phyloP scores from a whole-genome alignment of 2,888 invertebrate genomes.

The Lomographa bimaculata region DNA sequence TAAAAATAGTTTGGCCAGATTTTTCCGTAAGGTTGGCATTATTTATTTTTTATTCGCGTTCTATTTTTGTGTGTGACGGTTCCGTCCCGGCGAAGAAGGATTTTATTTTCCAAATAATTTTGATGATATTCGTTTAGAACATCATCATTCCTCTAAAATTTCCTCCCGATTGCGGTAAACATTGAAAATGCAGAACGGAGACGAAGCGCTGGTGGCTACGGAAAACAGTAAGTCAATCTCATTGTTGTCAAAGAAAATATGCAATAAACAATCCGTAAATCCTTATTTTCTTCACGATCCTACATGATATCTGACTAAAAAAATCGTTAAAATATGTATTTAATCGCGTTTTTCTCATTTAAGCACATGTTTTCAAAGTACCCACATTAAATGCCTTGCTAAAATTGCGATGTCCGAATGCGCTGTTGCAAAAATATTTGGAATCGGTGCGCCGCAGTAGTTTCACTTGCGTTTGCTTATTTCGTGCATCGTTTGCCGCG shows the following conservation, averaged over 20 bases:
- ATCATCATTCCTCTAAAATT: slow-evolving; percentile 50
- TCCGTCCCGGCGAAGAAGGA: slow-evolving; percentile 66
- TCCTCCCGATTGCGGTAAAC: slow-evolving; percentile 67
- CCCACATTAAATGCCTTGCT: slow-evolving; percentile 53
- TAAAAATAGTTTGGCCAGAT: no score
- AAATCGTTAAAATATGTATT: slow-evolving; percentile 28
- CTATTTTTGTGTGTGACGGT: slow-evolving; percentile 84
- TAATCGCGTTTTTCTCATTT: slow-evolving; percentile 22
- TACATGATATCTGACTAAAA: slow-evolving; percentile 37
- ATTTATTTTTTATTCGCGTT: slow-evolving; percentile 81
- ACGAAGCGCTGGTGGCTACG: slow-evolving; percentile 61
- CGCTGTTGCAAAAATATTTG: slow-evolving; percentile 36
- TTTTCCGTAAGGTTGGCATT: no score
- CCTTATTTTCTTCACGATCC: slow-evolving; percentile 59
- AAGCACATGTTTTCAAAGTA: slow-evolving; percentile 54
- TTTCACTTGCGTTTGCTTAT: slow-evolving; percentile 66
- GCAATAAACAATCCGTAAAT: slow-evolving; percentile 59
- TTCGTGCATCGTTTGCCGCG: slow-evolving; percentile 68
- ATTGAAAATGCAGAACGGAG: slow-evolving; percentile 79
- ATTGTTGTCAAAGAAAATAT: slow-evolving; percentile 62
- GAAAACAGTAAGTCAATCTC: slow-evolving; percentile 67
- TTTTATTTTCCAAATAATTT: slow-evolving; percentile 67
- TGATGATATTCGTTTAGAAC: slow-evolving; percentile 67
- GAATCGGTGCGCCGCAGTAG: slow-evolving; percentile 43
- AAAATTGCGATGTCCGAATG: slow-evolving; percentile 35